phyloP scores from a whole-genome alignment of 2,113 vertebrate species.

The Xerus inauris region DNA sequence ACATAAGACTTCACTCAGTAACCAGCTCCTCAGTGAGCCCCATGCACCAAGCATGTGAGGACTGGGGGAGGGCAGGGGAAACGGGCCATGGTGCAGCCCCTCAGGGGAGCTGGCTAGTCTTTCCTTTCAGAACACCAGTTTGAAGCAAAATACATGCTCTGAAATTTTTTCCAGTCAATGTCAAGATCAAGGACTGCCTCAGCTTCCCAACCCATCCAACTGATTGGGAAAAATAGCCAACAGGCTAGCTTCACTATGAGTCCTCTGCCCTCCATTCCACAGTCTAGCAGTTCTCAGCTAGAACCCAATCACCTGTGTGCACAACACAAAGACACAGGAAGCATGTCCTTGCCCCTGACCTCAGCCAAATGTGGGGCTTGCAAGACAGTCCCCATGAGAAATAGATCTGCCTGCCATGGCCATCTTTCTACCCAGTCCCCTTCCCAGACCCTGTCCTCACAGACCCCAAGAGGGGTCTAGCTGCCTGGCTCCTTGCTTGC shows the following conservation, averaged over 20 bases:
- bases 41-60: background rate
- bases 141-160: background rate
- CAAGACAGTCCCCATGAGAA: background rate
- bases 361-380: background rate
- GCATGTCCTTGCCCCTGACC: background rate
- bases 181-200: background rate
- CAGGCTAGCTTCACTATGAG: too few species aligned
- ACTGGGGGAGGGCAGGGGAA: background rate
- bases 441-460: background rate
- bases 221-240: background rate
- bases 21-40: background rate
- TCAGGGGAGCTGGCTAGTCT: rapidly evolving
- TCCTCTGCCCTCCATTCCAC: background rate
- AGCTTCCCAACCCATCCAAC: background rate
- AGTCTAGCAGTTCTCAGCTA: background rate
- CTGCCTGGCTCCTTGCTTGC: background rate
- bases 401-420: background rate
- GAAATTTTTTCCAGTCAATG: background rate
- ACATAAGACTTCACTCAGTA: background rate
- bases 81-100: rapidly evolving
- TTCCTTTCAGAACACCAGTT: background rate
- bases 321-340: background rate
- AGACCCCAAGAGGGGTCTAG: background rate
- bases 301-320: background rate
- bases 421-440: background rate